Conservation (phyloP, 2,113 vertebrate species). For the Uria aalge region DNA sequence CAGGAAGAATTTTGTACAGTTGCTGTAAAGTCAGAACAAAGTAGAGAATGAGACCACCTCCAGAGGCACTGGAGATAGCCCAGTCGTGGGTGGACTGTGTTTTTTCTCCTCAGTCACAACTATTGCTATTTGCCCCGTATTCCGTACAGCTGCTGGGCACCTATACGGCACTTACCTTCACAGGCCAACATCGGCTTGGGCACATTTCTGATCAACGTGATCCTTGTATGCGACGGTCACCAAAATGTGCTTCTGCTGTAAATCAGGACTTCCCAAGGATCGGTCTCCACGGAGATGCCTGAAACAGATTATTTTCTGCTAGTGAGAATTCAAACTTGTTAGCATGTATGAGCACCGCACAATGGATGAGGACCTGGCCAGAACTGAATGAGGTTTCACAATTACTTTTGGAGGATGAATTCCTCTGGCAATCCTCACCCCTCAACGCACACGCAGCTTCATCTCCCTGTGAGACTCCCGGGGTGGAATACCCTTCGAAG, state of each 20-base stretch:
- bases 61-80: neutral
- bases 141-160: neutral
- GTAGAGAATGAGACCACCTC: neutral
- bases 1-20: neutral
- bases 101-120: neutral
- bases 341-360: fast-evolving
- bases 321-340: neutral
- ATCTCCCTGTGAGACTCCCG: neutral
- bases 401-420: neutral
- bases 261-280: neutral
- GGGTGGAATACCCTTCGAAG: neutral
- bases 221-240: neutral
- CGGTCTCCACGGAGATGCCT: neutral
- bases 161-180: neutral
- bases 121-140: neutral
- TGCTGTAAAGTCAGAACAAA: neutral
- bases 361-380: neutral
- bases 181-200: neutral
- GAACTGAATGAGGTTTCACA: neutral
- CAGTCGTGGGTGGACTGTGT: neutral
- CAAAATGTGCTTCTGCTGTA: neutral
- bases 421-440: neutral
- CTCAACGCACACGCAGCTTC: neutral
- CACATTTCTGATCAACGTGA: fast-evolving
- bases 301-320: neutral